Evolutionary conservation across 2,113 vertebrate species (phyloP).

Genomic region (Oreochromis aureus): DNA sequence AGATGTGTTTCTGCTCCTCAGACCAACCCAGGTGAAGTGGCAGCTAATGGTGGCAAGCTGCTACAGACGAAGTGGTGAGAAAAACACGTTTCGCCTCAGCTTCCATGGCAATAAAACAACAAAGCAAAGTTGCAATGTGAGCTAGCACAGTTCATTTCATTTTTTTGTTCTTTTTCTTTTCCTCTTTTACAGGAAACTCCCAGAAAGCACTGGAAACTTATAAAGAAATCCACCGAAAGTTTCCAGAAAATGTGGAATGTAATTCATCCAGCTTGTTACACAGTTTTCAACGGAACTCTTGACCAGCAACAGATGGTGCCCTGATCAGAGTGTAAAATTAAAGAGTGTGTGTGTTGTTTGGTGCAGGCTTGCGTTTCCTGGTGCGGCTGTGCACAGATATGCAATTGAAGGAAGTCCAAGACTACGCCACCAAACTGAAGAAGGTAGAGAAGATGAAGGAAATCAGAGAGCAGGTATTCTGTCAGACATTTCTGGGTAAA

Average conservation of each 20-base stretch:
- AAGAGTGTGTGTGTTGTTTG: background rate
- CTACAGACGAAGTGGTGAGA: constrained; percentile 87
- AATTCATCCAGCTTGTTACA: constrained; percentile 29
- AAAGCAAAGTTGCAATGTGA: background rate
- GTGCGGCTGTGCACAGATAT: constrained; percentile 92
- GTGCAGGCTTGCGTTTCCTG: constrained; percentile 84
- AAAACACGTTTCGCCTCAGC: background rate
- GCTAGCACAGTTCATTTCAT: background rate
- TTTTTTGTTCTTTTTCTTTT: background rate
- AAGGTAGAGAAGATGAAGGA: constrained; percentile 94
- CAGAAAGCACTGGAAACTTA: constrained; percentile 94
- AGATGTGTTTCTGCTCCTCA: constrained; percentile 40
- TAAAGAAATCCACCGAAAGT: constrained; percentile 88
- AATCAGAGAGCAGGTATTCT: constrained; percentile 85
- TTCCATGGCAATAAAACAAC: background rate
- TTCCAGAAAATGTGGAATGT: constrained; percentile 96
- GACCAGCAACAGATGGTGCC: background rate
- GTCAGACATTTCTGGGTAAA: background rate
- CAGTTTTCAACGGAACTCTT: background rate
- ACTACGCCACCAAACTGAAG: constrained; percentile 90
- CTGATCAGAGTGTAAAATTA: background rate
- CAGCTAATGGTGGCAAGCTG: constrained; percentile 93
- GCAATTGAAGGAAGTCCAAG: constrained; percentile 91
- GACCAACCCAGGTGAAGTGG: constrained; percentile 90
- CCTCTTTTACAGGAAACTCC: constrained; percentile 84